Percentiles rank a stretch among this genome's conserved stretches.
These are phyloP conservation scores for Margarornis squamiger DNA, from an alignment of 2,797 vertebrate genomes.

Conservation along the genomic window DNA sequence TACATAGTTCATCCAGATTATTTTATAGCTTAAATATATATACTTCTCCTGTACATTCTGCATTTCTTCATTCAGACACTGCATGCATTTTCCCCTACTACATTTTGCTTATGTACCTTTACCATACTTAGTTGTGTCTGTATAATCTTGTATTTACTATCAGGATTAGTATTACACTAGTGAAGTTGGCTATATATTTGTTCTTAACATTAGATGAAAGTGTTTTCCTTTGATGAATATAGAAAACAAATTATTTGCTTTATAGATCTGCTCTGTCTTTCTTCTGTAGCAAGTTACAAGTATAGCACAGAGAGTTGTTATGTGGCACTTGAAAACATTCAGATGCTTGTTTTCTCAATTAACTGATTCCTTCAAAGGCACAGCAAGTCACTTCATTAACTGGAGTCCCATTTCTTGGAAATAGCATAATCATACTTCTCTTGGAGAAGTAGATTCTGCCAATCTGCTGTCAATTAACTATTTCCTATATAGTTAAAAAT, in stretches of 20 bases:
- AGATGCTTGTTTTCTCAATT: background rate
- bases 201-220: background rate
- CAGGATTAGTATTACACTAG: background rate
- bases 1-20: background rate
- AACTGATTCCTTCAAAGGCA: background rate
- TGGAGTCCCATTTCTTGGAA: background rate
- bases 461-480: background rate
- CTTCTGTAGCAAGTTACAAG: background rate
- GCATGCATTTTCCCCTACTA: accelerated
- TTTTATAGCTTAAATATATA: background rate
- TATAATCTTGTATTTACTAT: background rate
- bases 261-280: background rate
- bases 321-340: background rate
- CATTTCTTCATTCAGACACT: background rate
- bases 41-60: background rate
- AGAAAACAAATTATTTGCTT: background rate
- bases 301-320: background rate
- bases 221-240: background rate
- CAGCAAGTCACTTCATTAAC: background rate
- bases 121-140: background rate
- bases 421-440: background rate
- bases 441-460: background rate
- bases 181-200: background rate
- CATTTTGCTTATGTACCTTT: background rate
- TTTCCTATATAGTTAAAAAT: background rate